phyloP scores from a whole-genome alignment of 2,888 invertebrate species.

The Hydrotaea diabolus region DNA sequence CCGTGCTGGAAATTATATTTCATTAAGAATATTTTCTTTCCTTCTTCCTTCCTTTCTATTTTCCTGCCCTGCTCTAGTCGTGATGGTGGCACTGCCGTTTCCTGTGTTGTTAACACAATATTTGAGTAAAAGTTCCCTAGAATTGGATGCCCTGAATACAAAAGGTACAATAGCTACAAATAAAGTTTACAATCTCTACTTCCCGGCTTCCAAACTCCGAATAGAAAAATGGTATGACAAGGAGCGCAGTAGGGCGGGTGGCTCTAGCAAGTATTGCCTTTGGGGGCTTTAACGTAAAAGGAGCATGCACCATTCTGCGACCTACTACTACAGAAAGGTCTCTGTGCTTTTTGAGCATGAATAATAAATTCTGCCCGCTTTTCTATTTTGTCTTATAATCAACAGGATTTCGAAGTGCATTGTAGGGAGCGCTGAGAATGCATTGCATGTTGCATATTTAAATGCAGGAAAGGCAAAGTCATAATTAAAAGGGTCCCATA shows the following conservation, averaged over 20 bases:
- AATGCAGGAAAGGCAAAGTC: neutral
- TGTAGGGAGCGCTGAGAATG: neutral
- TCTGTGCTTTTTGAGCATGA: conserved; percentile 37
- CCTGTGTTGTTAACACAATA: conserved; percentile 57
- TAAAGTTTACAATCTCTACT: neutral
- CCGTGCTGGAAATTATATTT: conserved; percentile 52
- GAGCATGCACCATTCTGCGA: neutral
- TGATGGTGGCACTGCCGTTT: conserved; percentile 3
- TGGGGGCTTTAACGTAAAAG: too few species aligned
- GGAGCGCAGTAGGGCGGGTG: too few species aligned
- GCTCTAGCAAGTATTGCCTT: too few species aligned
- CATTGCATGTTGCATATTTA: neutral
- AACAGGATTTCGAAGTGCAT: conserved; percentile 45
- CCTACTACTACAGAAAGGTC: neutral
- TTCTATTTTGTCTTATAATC: conserved; percentile 50
- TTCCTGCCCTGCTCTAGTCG: too few species aligned
- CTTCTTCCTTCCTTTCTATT: neutral
- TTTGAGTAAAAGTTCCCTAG: conserved; percentile 46
- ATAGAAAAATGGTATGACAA: too few species aligned
- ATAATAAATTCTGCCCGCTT: conserved; percentile 40
- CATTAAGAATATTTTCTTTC: conserved; percentile 47
- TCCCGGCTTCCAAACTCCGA: neutral
- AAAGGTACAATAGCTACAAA: neutral
- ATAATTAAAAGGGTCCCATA: too few species aligned
- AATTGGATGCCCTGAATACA: neutral